Percentiles rank a stretch among this genome's conserved stretches.
These are phyloP conservation scores for Rallus crepitans DNA, from an alignment of 2,797 vertebrate genomes.

Conservation along the genomic window DNA sequence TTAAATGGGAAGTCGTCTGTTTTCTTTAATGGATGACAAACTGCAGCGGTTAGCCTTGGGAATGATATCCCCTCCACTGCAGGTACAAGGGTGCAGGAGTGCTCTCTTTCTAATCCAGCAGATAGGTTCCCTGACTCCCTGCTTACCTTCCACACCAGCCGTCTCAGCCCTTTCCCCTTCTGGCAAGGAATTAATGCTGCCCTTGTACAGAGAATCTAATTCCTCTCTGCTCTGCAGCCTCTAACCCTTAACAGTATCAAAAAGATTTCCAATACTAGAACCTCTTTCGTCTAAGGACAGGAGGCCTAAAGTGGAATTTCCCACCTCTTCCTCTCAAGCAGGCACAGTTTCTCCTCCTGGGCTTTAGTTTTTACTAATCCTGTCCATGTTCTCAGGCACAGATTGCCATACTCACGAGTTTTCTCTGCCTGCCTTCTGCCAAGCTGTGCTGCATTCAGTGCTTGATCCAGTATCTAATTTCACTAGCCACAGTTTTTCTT, in stretches of 20 bases:
- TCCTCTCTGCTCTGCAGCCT: background rate
- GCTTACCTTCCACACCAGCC: background rate
- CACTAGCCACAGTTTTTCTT: background rate
- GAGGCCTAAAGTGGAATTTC: background rate
- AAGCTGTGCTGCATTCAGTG: background rate
- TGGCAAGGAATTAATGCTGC: background rate
- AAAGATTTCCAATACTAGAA: background rate
- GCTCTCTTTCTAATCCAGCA: background rate
- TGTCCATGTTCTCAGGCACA: background rate
- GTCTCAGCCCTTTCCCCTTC: background rate
- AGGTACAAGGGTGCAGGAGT: background rate
- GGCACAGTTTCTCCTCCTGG: background rate
- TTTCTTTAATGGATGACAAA: background rate
- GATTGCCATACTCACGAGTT: background rate
- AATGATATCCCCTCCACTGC: background rate
- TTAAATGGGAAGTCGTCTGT: background rate
- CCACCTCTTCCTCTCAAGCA: background rate
- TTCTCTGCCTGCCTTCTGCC: background rate
- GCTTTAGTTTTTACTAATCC: background rate
- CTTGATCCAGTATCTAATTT: slow-evolving; percentile 17
- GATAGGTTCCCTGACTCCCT: background rate
- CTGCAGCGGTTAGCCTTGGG: background rate
- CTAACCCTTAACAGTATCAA: background rate
- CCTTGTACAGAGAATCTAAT: background rate
- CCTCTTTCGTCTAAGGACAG: background rate